Evolutionary conservation across 2,113 vertebrate species (phyloP).

Genomic region (Azemiops feae): DNA sequence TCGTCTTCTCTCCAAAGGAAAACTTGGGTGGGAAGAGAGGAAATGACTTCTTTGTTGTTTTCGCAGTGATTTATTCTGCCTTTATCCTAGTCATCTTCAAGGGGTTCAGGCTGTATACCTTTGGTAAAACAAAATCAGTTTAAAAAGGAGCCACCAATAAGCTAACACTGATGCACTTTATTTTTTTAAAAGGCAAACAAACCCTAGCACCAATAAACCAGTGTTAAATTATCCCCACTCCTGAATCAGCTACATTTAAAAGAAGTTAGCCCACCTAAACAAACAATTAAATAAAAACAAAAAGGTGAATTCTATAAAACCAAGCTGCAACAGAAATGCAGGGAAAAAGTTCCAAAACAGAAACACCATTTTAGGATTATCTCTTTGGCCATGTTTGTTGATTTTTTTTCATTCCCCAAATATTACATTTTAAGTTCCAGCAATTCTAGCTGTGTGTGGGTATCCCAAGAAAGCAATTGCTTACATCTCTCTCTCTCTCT

Average conservation of each 20-base stretch:
- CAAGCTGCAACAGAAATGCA: not conserved
- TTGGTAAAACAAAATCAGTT: not conserved
- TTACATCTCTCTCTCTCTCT: not conserved
- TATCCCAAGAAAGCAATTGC: not conserved
- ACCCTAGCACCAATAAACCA: not conserved
- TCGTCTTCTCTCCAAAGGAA: not conserved
- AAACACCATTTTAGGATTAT: not conserved
- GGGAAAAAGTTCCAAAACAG: not conserved
- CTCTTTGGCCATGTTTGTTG: not conserved
- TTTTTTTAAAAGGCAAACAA: not conserved
- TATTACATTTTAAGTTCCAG: not conserved
- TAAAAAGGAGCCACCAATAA: not conserved
- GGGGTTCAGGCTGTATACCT: not conserved
- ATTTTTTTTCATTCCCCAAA: not conserved
- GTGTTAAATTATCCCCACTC: not conserved
- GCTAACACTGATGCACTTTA: not conserved
- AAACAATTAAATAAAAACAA: not conserved
- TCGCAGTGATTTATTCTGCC: not conserved
- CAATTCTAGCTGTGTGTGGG: not conserved
- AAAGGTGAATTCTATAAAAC: not conserved
- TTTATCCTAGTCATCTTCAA: not conserved
- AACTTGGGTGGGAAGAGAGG: not conserved
- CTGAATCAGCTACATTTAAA: not conserved
- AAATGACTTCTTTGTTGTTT: not conserved
- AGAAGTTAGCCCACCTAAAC: not conserved